Conservation (phyloP, 2,797 vertebrate genomes). For the Scolopax rusticola region DNA sequence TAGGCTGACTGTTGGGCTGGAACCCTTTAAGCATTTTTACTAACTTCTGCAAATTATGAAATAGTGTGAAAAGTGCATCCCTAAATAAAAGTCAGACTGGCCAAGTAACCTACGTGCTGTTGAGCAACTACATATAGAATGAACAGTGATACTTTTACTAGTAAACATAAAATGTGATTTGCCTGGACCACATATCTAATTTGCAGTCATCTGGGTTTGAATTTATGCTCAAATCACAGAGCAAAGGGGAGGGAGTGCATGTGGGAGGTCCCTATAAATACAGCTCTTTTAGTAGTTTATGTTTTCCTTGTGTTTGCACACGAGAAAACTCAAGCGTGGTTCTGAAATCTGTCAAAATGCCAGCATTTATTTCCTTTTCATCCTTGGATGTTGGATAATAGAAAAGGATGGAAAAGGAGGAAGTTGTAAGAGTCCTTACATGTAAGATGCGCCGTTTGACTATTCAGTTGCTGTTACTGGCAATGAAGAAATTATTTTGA, state of each 20-base stretch:
- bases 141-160: conserved; percentile 47
- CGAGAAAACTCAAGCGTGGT: background rate
- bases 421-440: background rate
- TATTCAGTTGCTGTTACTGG: background rate
- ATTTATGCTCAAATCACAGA: conserved; percentile 4
- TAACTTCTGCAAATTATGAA: background rate
- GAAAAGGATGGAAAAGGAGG: background rate
- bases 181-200: conserved; percentile 1
- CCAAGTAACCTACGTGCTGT: background rate
- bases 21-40: background rate
- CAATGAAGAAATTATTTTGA: conserved; percentile 2
- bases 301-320: conserved; percentile 2
- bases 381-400: background rate
- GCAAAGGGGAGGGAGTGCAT: background rate
- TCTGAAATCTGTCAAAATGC: background rate
- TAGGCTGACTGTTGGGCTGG: background rate
- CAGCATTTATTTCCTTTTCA: background rate
- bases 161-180: conserved; percentile 39
- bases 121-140: conserved; percentile 15
- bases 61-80: background rate
- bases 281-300: background rate
- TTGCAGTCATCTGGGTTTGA: background rate
- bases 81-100: background rate
- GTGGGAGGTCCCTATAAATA: background rate
- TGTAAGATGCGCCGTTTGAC: background rate